phyloP scores from a whole-genome alignment of 2,797 vertebrate species.

The Micrastur ruficollis region DNA sequence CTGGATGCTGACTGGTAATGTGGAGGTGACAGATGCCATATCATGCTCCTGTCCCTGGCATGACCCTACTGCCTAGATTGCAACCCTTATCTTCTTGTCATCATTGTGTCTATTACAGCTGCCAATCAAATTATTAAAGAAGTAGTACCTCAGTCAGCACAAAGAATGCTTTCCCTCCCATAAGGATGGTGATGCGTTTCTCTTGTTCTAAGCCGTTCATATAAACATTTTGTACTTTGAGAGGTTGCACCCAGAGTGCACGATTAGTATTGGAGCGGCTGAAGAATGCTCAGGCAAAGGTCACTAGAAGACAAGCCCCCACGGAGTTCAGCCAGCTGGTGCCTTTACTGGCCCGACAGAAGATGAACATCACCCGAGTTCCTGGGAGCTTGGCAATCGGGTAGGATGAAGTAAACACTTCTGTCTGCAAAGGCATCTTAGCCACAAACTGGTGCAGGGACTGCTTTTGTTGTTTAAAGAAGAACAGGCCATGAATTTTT shows the following conservation, averaged over 20 bases:
- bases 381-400: not conserved
- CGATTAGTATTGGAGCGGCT: not conserved
- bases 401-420: not conserved
- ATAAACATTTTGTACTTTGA: not conserved
- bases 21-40: not conserved
- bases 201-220: not conserved
- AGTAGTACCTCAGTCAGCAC: not conserved
- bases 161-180: not conserved
- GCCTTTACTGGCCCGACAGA: not conserved
- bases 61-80: not conserved
- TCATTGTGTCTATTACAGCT: not conserved
- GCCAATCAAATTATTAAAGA: not conserved
- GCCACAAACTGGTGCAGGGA: not conserved
- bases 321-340: not conserved
- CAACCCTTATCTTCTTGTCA: not conserved
- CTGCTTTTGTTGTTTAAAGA: not conserved
- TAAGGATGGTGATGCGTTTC: not conserved
- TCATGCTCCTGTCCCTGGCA: not conserved
- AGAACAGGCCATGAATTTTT: slow-evolving; percentile 20
- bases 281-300: not conserved
- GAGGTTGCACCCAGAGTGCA: not conserved
- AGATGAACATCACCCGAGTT: not conserved
- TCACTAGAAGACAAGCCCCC: not conserved
- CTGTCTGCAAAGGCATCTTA: not conserved
- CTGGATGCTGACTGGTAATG: not conserved